These are phyloP conservation scores for Drosophila navojoa DNA, from an alignment of 1,140 invertebrate genomes.

Conservation along the genomic window DNA sequence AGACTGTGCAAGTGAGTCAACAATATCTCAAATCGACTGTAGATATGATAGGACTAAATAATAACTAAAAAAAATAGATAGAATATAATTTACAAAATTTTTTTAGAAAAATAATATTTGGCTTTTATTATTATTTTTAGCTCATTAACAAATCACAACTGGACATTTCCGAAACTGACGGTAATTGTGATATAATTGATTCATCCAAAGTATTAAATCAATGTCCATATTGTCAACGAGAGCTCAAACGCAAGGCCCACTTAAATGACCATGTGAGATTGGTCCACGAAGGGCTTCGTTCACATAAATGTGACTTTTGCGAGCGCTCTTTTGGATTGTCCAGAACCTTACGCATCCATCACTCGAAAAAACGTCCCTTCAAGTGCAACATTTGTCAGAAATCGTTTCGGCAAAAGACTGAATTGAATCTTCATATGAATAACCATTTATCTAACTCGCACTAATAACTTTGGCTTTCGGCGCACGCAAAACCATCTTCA, in stretches of 20 bases:
- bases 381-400: slow-evolving; percentile 22
- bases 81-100: not conserved
- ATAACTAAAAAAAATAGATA: not conserved
- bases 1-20: slow-evolving; percentile 7
- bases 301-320: slow-evolving; percentile 25
- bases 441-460: slow-evolving; percentile 11
- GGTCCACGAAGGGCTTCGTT: slow-evolving; percentile 26
- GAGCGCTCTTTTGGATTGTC: slow-evolving; percentile 27
- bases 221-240: slow-evolving; percentile 35
- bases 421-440: slow-evolving; percentile 22
- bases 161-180: not conserved
- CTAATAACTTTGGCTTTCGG: no score
- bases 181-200: not conserved
- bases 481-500: slow-evolving; percentile 26
- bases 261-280: slow-evolving; percentile 29
- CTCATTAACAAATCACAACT: not conserved
- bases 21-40: slow-evolving; percentile 19
- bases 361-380: slow-evolving; percentile 32
- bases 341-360: slow-evolving; percentile 28
- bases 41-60: not conserved
- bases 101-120: no score
- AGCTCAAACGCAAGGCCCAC: slow-evolving; percentile 36
- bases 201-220: not conserved
- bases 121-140: slow-evolving; percentile 6
- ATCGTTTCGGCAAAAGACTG: slow-evolving; percentile 29